Percentiles rank a stretch among this genome's conserved stretches.
Evolutionary conservation across 2,797 vertebrate species (phyloP).

Genomic region (Halcyon leucocephala): DNA sequence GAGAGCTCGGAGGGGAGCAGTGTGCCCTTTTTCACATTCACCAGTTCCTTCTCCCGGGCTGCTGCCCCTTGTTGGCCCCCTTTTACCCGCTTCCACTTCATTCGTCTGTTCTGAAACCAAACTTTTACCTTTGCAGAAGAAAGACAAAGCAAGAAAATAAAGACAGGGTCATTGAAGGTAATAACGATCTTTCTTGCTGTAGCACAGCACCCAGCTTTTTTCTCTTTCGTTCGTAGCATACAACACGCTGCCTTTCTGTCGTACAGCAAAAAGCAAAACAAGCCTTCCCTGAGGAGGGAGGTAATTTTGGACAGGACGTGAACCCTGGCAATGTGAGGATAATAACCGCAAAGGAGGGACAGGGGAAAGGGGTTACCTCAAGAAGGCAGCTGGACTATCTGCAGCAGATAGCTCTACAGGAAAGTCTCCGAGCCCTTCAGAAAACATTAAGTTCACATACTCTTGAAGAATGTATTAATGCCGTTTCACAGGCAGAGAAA

Average conservation of each 20-base stretch:
- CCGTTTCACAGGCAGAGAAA: not conserved
- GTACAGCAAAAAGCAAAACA: not conserved
- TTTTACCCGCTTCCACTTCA: conserved; percentile 99
- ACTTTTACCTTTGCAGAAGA: conserved; percentile 91
- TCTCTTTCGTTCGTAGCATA: not conserved
- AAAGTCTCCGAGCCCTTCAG: not conserved
- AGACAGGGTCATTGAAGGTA: not conserved
- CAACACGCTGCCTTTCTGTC: not conserved
- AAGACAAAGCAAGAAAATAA: not conserved
- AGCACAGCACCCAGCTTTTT: not conserved
- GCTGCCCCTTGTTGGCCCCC: conserved; percentile 96
- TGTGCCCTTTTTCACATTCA: conserved; percentile 97
- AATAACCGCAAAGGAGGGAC: not conserved
- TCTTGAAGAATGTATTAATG: not conserved
- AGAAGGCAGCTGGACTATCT: not conserved
- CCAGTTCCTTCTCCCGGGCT: conserved; percentile 96
- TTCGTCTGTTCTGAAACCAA: conserved; percentile 98
- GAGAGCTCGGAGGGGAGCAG: conserved; percentile 95
- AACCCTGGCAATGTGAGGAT: not conserved
- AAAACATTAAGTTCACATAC: not conserved
- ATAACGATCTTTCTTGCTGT: not conserved
- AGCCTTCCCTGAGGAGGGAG: not conserved
- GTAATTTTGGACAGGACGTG: not conserved
- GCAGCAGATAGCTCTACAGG: not conserved
- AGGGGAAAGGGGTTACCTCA: not conserved